phyloP scores from a whole-genome alignment of 2,797 vertebrate species.

The Hyperoplus immaculatus region DNA sequence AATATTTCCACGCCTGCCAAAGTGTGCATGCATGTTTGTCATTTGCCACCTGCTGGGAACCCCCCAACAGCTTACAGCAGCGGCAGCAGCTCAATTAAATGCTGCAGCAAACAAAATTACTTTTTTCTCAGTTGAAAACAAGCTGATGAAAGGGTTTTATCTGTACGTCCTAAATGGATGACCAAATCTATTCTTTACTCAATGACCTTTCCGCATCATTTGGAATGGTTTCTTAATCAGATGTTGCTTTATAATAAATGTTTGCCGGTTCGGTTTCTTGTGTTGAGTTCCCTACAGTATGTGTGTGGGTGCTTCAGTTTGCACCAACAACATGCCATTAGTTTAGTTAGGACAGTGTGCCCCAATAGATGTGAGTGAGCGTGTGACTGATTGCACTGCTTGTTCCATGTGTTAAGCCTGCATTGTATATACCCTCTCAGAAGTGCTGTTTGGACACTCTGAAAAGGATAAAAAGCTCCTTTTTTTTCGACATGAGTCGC shows the following conservation, averaged over 20 bases:
- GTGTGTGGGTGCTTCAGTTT: not conserved
- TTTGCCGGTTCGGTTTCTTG: not conserved
- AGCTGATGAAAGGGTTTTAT: constrained; percentile 27
- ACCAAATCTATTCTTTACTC: constrained; percentile 6
- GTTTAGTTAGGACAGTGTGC: constrained; percentile 17
- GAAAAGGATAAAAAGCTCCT: constrained; percentile 58
- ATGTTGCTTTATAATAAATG: constrained; percentile 4
- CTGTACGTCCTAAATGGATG: not conserved
- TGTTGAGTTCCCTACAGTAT: not conserved
- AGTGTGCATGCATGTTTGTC: constrained; percentile 32
- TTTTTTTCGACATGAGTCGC: not conserved
- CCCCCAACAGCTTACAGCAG: constrained; percentile 26
- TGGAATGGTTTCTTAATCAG: constrained; percentile 14
- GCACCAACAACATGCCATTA: constrained; percentile 13
- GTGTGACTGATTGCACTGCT: constrained; percentile 44
- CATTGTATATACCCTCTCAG: not conserved
- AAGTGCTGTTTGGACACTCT: constrained; percentile 52
- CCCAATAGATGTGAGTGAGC: constrained; percentile 32
- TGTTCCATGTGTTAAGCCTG: constrained; percentile 26
- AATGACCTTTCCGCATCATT: not conserved
- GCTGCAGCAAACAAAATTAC: constrained; percentile 18
- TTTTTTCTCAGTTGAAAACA: constrained; percentile 18
- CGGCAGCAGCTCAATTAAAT: constrained; percentile 41
- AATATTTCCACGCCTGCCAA: constrained; percentile 29
- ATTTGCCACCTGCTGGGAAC: constrained; percentile 49